Evolutionary conservation across 2,888 invertebrate species (phyloP).

Genomic region (Phortica magna): DNA sequence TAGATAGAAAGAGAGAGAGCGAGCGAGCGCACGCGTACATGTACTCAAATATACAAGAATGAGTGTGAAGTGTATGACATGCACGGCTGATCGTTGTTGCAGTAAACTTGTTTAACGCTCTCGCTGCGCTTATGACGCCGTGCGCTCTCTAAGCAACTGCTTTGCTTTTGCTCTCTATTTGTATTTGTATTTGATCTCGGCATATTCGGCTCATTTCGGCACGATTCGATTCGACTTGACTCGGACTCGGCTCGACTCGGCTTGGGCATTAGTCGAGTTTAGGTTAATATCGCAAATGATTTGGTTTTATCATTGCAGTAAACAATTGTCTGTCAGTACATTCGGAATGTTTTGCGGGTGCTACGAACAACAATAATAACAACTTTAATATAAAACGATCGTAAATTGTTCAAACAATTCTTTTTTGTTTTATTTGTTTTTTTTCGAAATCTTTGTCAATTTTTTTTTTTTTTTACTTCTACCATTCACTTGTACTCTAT

Average conservation of each 20-base stretch:
- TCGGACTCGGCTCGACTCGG: constrained; percentile 31
- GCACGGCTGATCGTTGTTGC: neutral
- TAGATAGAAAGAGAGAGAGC: neutral
- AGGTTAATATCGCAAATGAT: constrained; percentile 59
- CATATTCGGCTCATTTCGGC: neutral
- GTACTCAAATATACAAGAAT: neutral
- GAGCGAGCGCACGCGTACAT: neutral
- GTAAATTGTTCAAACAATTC: neutral
- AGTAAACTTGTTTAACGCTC: neutral
- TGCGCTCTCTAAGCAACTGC: neutral
- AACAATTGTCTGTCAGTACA: constrained; percentile 60
- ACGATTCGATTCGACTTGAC: constrained; percentile 35
- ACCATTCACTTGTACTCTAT: too few species aligned
- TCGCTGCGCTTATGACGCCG: neutral
- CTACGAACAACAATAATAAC: constrained; percentile 39
- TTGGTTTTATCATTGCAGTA: constrained; percentile 63
- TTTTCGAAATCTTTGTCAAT: neutral
- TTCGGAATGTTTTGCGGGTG: constrained; percentile 54
- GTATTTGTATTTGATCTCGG: neutral
- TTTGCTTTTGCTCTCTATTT: neutral
- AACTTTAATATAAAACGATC: neutral
- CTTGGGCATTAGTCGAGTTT: constrained; percentile 36
- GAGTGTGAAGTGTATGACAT: neutral
- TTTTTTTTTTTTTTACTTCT: neutral
- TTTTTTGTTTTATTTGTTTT: constrained; percentile 23